Conservation (phyloP, 1,140 invertebrate species). For the Magallana gigas region DNA sequence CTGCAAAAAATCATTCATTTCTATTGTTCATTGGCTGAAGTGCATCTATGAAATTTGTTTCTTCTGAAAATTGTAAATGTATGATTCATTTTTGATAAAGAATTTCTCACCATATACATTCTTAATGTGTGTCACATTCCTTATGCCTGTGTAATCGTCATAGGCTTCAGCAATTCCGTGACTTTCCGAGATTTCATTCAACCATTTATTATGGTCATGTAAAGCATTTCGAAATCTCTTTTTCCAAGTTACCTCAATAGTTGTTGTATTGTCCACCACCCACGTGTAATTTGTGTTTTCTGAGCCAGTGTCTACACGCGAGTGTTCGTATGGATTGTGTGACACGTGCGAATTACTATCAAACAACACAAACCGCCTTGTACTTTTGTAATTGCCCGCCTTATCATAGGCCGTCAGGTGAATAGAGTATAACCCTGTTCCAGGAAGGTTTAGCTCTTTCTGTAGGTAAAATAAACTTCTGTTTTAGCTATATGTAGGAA, state of each 20-base stretch:
- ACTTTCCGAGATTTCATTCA: slow-evolving; percentile 48
- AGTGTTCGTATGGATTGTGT: not conserved
- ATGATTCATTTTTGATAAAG: no score
- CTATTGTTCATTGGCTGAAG: no score
- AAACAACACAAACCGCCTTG: slow-evolving; percentile 54
- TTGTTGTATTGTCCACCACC: slow-evolving; percentile 44
- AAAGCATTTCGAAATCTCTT: slow-evolving; percentile 55
- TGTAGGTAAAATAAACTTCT: not conserved
- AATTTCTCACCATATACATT: slow-evolving; percentile 53
- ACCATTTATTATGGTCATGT: slow-evolving; percentile 54
- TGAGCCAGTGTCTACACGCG: slow-evolving; percentile 52
- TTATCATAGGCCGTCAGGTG: slow-evolving; percentile 59
- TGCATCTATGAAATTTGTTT: no score
- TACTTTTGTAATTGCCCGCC: slow-evolving; percentile 60
- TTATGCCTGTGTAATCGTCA: slow-evolving; percentile 59
- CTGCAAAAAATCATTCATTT: not conserved
- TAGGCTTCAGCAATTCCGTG: slow-evolving; percentile 36
- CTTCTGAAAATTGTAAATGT: no score
- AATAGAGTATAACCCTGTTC: slow-evolving; percentile 55
- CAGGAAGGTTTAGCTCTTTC: slow-evolving; percentile 43
- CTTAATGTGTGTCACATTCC: slow-evolving; percentile 40
- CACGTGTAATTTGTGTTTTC: slow-evolving; percentile 37
- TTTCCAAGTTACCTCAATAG: slow-evolving; percentile 51
- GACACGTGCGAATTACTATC: slow-evolving; percentile 50
- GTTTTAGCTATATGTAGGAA: no score